Evolutionary conservation across 2,797 vertebrate species (phyloP), one percentile per base, ranked within the genome.

Genomic region (Manis pentadactyla): DNA sequence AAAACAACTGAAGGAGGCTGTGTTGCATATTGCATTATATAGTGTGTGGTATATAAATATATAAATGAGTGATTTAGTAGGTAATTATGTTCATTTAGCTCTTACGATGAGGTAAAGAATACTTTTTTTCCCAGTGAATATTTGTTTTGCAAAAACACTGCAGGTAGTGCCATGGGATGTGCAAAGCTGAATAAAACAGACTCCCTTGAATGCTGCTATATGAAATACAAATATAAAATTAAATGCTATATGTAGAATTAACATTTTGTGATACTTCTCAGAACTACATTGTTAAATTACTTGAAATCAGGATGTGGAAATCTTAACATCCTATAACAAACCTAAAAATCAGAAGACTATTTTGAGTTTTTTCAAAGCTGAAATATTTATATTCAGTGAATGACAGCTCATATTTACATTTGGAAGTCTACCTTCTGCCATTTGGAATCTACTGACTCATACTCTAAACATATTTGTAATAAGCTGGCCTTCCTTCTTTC

Each of bases 161-260:
- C 19, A 42, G 25, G 90, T 69, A 11, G 37, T 78, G 25, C n/a
- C 34, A 64, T 7, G 5, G 31, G 4, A 57, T 23, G 61, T 68
- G 5, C 57, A 83, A 51, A 82, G 4, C n/a, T 79, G n/a, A 83
- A 79, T 59, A 64, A 96, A 93, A 83, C 7, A 75, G 21, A 2
- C 7, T 73, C 34, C 42, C 37, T 77, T 69, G 46, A 69, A 5
- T 63, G 9, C 21, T 89, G 92, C 5, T 17, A 83, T 59, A 18
- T 34, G 27, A 83, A 93, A 89, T 75, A 71, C 18, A 85, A 94
- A 34, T 75, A 15, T 53, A 88, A 42, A 61, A 34, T 85, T 73
- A 75, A 71, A 68, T 93, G 7, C 71, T 90, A 84, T 19, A 42
- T 34, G 34, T 6, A 66, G 11, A 2, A 34, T 57, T 78, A 87